Evolutionary conservation across 2,888 invertebrate genomes (phyloP).

Genomic region (Drosophila mulleri): DNA sequence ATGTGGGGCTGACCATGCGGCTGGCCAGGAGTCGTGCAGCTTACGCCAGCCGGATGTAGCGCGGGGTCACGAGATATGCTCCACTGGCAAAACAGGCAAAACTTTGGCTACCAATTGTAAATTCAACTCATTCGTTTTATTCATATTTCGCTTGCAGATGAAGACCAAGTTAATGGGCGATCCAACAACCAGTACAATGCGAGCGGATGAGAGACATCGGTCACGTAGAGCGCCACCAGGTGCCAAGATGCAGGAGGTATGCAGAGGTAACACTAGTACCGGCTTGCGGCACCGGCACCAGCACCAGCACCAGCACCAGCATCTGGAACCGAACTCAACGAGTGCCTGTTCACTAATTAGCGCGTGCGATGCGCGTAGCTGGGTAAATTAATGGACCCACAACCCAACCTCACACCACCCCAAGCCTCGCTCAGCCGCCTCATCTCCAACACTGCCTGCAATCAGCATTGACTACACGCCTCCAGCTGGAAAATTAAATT

Average conservation of each 20-base stretch:
- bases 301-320: neutral
- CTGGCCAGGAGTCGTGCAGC: constrained; percentile 18
- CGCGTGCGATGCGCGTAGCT: constrained; percentile 29
- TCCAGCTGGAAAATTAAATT: constrained; percentile 42
- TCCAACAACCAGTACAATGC: constrained; percentile 5
- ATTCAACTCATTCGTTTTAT: constrained; percentile 53
- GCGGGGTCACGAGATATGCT: constrained; percentile 25
- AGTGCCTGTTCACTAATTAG: constrained; percentile 43
- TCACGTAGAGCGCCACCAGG: constrained; percentile 38
- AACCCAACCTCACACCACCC: constrained; percentile 4
- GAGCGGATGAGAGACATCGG: constrained; percentile 12
- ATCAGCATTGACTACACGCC: constrained; percentile 21
- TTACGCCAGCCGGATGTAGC: neutral
- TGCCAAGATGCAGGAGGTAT: constrained; percentile 9
- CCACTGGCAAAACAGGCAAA: constrained; percentile 16
- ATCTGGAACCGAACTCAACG: constrained; percentile 12
- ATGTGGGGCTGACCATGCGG: constrained; percentile 16
- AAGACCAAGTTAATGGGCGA: constrained; percentile 14
- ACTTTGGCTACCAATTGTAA: constrained; percentile 30
- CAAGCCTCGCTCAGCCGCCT: constrained; percentile 8
- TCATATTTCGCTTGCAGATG: constrained; percentile 58
- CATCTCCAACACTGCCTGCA: constrained; percentile 16
- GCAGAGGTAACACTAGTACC: constrained; percentile 1
- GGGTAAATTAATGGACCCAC: constrained; percentile 34
- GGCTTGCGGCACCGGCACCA: neutral